A percentile compares a stretch with the other conserved stretches of the same genome.
These are phyloP conservation scores for Lepidurus apus DNA, from an alignment of 1,140 invertebrate genomes.

Conservation along the genomic window DNA sequence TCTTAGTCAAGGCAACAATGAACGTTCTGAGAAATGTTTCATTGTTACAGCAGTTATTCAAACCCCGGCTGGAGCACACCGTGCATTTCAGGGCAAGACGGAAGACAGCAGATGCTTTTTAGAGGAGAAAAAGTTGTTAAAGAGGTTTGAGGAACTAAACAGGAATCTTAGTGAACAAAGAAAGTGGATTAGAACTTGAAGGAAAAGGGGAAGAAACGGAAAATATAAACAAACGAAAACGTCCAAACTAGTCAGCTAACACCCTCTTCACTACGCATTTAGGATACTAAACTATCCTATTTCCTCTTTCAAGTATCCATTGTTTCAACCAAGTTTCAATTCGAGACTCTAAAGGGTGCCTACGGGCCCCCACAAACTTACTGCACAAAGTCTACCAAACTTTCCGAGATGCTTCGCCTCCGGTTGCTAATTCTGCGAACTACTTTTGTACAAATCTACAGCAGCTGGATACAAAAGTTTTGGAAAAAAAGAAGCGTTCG, in stretches of 20 bases:
- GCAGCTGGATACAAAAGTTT: neutral
- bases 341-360: neutral
- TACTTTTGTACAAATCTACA: neutral
- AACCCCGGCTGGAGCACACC: too few relatives aligned
- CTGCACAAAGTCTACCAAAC: conserved; percentile 10
- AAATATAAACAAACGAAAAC: conserved; percentile 14
- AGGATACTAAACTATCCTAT: neutral
- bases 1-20: too few relatives aligned
- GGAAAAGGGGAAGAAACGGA: neutral
- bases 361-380: conserved; percentile 1
- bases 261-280: neutral
- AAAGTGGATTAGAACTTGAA: neutral
- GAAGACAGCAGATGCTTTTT: neutral
- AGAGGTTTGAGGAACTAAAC: neutral
- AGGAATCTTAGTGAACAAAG: neutral
- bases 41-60: too few relatives aligned
- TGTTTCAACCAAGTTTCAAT: neutral
- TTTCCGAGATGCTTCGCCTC: neutral
- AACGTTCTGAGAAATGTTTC: too few relatives aligned
- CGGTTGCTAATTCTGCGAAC: neutral
- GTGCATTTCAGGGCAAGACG: neutral
- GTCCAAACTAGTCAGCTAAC: neutral
- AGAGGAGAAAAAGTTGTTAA: neutral
- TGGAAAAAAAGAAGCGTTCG: neutral
- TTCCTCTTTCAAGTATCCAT: neutral